Base-by-base conservation (phyloP, 2,113 vertebrate genomes). In the Scartelaos histophorus region DNA sequence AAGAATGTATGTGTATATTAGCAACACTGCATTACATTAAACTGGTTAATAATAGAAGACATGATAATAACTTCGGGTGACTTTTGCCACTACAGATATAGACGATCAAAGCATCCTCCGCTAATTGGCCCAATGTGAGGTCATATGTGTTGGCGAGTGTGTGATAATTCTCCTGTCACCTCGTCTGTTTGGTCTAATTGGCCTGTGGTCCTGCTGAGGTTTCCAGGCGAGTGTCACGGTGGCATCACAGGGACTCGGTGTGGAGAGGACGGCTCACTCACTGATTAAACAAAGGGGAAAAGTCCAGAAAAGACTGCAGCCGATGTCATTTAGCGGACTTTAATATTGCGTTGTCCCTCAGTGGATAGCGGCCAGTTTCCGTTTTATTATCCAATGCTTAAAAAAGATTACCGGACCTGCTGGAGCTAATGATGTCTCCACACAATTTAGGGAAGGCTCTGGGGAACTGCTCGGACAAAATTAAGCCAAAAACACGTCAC, bases 291-390 rank as follows among this genome's bases (percentile, higher is more conserved):
- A 57, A 84, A 84, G 70, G 64, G 70, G 67, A 80, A 74, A 74
- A 66, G 60, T 78, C 74, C 25, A 46, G 47, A 69, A 72, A 80
- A 25, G 79, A 76, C 75, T 84, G 74, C 75, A 82, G 77, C 77
- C 80, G 64, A 69, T 77, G 85, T 86, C 87, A 88, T 89, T 91
- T 88, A 78, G 84, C 82, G 84, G 84, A 87, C 85, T 90, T 87
- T 85, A 76, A 88, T 89, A 84, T 78, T 54, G 74, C 73, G 67
- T 13, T 71, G 76, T 10, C 76, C 80, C 84, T 89, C 80, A 38
- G 16, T 35, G 70, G 85, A 82, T 62, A 80, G 78, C 80, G 71
- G 69, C 71, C 67, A 73, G 74, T 78, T 76, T 86, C 71, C 5
- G 64, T 84, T 84, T 90, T 87, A 86, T 91, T 84, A 87, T 83